Base-by-base conservation (phyloP, 2,888 invertebrate genomes). In the Dryobota labecula region DNA sequence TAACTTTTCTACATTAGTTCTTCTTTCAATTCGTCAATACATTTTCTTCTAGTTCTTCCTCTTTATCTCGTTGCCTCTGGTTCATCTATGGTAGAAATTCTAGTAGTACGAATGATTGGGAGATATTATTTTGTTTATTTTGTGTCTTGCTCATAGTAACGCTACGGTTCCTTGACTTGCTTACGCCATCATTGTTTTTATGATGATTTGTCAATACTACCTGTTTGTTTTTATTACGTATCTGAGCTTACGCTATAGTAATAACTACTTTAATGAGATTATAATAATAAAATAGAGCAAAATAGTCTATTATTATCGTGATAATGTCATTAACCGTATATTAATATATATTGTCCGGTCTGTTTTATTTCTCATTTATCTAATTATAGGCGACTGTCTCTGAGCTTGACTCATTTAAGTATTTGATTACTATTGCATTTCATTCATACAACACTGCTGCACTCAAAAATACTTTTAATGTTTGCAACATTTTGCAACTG, bases 131-230 rank as follows among this genome's bases (percentile, higher is more conserved):
- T 45, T 45, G 47, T 47, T n/a, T n/a, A n/a, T 47, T 47, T 49
- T 61, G n/a, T 43, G 38, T 30, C 18, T 78, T 73, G 65, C 41
- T 77, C 64, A 47, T 70, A 64, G 60, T 56, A 68, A 60, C 11
- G 43, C 36, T 57, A 64, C 63, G 75, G 83, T 76, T 84, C 81
- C 76, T 49, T 78, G 83, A 75, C 83, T 73, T 41, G 57, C 49
- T 78, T 70, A 77, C 77, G 75, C 78, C 60, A 81, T 51, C 11
- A 51, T 27, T 61, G 20, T 72, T 71, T 76, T 80, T 77, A 38
- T 67, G 61, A 70, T 38, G 24, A 70, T 72, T 62, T 73, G 47
- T 61, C 73, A 70, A 69, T 60, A 58, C 36, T 13, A 67, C 13
- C 8, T 33, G 13, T 57, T 75, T 49, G 62, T 65, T 83, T 68